Percentiles rank a stretch among this genome's conserved stretches.
phyloP scores from a whole-genome alignment of 1,140 invertebrate species.

The Oscheius sp. region DNA sequence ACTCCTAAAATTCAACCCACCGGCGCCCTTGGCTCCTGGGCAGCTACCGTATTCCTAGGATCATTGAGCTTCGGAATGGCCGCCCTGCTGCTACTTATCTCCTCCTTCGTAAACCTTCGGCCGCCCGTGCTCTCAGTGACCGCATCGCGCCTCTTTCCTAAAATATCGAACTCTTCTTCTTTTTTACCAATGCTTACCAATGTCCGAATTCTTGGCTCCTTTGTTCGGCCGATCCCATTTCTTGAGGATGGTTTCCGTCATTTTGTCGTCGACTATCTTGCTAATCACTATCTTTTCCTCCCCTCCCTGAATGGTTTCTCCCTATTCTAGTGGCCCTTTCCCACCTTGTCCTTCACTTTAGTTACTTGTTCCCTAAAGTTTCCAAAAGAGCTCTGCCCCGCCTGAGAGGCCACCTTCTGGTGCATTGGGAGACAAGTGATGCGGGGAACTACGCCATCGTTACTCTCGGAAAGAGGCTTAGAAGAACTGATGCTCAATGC shows the following conservation, averaged over 20 bases:
- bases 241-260: conserved; percentile 25
- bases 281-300: conserved; percentile 25
- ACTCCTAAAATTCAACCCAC: neutral
- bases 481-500: conserved; percentile 31
- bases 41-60: conserved; percentile 18
- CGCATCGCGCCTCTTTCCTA: conserved; percentile 27
- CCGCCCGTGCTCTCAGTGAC: conserved; percentile 14
- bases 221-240: conserved; percentile 34
- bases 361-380: conserved; percentile 27
- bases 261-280: conserved; percentile 34
- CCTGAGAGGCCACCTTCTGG: conserved; percentile 22
- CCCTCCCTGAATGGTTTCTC: conserved; percentile 18
- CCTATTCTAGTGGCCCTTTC: neutral
- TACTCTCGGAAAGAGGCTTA: conserved; percentile 30
- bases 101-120: conserved; percentile 27
- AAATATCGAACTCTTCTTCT: neutral
- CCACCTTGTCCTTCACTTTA: conserved; percentile 7
- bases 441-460: conserved; percentile 32
- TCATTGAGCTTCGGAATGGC: conserved; percentile 35
- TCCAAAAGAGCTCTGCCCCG: conserved; percentile 15
- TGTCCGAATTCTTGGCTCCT: conserved; percentile 31
- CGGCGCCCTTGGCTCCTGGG: neutral
- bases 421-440: conserved; percentile 21
- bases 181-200: neutral
- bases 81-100: conserved; percentile 15